These are phyloP conservation scores for Morbakka virulenta DNA, from an alignment of 30 jellyfish, hydroid and myxozoan species.

Conservation along the genomic window DNA sequence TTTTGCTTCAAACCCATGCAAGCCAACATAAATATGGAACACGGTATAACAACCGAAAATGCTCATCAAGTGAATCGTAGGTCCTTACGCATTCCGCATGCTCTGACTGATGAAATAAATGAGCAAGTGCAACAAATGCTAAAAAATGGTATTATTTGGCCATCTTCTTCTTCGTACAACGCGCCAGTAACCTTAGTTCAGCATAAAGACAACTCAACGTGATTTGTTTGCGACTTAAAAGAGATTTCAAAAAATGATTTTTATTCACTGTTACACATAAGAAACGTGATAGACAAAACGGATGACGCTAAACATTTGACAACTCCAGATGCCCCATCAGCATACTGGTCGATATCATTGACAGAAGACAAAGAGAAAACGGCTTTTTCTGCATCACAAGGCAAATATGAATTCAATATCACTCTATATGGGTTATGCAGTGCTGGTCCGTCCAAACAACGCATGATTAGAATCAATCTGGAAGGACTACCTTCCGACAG, in stretches of 20 bases:
- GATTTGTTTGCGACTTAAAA: too few species aligned
- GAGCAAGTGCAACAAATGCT: too few species aligned
- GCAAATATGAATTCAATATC: slow-evolving; percentile 16
- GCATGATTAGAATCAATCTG: slow-evolving; percentile 9
- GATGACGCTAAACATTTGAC: slow-evolving; percentile 30
- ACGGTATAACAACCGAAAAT: too few species aligned
- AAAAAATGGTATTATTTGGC: slow-evolving; percentile 20
- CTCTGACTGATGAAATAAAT: too few species aligned
- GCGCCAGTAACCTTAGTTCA: slow-evolving; percentile 35
- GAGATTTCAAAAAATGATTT: too few species aligned
- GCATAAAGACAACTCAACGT: too few species aligned
- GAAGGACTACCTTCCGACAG: background rate
- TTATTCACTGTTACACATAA: too few species aligned
- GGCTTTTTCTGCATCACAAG: slow-evolving; percentile 34
- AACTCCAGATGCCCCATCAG: slow-evolving; percentile 26
- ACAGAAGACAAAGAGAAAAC: slow-evolving; percentile 12
- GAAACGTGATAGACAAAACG: slow-evolving; percentile 45
- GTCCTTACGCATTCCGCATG: too few species aligned
- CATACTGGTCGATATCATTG: slow-evolving; percentile 14
- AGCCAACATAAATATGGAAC: too few species aligned
- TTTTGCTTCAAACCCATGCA: too few species aligned
- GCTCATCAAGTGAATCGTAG: too few species aligned
- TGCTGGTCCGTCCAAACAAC: slow-evolving; percentile 37
- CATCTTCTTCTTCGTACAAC: slow-evolving; percentile 44
- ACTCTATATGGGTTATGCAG: slow-evolving; percentile 8